A percentile compares a stretch with the other conserved stretches of the same genome.
phyloP scores from a whole-genome alignment of 2,797 vertebrate genomes.

The Oceanodroma leucorhoa region DNA sequence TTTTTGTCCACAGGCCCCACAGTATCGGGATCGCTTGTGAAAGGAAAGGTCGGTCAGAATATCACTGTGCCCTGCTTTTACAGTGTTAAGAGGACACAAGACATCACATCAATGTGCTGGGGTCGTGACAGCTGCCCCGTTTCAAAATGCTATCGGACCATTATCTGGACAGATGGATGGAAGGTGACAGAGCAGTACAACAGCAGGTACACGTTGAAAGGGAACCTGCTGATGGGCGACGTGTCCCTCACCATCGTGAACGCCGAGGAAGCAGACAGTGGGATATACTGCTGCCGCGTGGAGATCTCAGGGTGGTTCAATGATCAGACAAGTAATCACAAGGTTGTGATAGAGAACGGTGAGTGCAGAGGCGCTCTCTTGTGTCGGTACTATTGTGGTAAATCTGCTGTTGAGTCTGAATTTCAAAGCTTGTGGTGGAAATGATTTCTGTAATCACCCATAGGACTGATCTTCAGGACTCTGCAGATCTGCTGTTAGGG shows the following conservation, averaged over 20 bases:
- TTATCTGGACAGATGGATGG: constrained; percentile 75
- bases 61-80: constrained; percentile 78
- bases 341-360: constrained; percentile 77
- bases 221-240: constrained; percentile 54
- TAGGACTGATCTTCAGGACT: not conserved
- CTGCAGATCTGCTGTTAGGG: not conserved
- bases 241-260: constrained; percentile 81
- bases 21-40: not conserved
- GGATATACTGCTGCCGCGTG: constrained; percentile 85
- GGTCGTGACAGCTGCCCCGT: constrained; percentile 72
- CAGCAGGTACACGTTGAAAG: constrained; percentile 75
- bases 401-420: not conserved
- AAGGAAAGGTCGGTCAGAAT: constrained; percentile 69
- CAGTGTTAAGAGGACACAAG: accelerated
- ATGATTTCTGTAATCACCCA: not conserved
- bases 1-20: constrained; percentile 18
- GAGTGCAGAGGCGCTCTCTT: not conserved
- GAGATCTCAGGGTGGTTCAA: constrained; percentile 79
- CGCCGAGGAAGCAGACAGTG: constrained; percentile 72
- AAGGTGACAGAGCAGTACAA: constrained; percentile 30
- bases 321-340: constrained; percentile 60
- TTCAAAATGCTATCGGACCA: constrained; percentile 46
- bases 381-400: not conserved
- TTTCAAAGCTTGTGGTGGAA: not conserved
- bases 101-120: constrained; percentile 80